Percentiles rank a stretch among this genome's conserved stretches.
These are phyloP conservation scores for Octopus sinensis DNA, from an alignment of 1,140 invertebrate genomes.

Conservation along the genomic window DNA sequence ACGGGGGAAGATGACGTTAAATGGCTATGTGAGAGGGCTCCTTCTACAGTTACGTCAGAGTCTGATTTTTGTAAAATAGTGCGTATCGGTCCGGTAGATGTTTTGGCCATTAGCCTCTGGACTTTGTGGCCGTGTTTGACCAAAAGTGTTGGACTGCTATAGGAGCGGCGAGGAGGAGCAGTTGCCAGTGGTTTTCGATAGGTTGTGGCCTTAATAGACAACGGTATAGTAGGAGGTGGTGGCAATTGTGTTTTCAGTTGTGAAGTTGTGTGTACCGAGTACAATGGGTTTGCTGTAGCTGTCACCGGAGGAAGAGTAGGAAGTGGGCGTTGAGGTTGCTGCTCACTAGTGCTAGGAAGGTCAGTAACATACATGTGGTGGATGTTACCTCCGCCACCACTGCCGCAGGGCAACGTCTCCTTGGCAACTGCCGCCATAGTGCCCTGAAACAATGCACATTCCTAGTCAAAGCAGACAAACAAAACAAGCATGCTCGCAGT, in stretches of 20 bases:
- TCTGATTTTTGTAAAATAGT: constrained; percentile 8
- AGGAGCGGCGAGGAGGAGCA: constrained; percentile 38
- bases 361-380: constrained; percentile 10
- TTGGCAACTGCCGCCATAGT: constrained; percentile 7
- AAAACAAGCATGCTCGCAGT: neutral
- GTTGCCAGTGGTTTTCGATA: constrained; percentile 16
- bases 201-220: neutral
- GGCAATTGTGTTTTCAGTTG: constrained; percentile 8
- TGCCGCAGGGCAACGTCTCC: constrained; percentile 3
- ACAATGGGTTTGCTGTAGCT: constrained; percentile 1
- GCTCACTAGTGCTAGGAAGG: constrained; percentile 8
- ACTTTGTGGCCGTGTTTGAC: constrained; percentile 48
- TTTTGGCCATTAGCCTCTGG: constrained; percentile 37
- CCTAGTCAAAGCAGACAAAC: constrained; percentile 8
- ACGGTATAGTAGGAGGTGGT: neutral
- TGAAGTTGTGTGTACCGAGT: constrained; percentile 1
- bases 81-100: neutral
- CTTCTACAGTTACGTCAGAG: neutral
- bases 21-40: neutral
- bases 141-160: constrained; percentile 41
- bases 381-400: constrained; percentile 6
- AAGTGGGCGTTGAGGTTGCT: constrained; percentile 3
- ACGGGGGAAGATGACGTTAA: neutral
- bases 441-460: constrained; percentile 11
- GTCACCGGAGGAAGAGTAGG: constrained; percentile 11